Conservation (phyloP, 1,140 invertebrate species). For the Helicorthomorpha holstii region DNA sequence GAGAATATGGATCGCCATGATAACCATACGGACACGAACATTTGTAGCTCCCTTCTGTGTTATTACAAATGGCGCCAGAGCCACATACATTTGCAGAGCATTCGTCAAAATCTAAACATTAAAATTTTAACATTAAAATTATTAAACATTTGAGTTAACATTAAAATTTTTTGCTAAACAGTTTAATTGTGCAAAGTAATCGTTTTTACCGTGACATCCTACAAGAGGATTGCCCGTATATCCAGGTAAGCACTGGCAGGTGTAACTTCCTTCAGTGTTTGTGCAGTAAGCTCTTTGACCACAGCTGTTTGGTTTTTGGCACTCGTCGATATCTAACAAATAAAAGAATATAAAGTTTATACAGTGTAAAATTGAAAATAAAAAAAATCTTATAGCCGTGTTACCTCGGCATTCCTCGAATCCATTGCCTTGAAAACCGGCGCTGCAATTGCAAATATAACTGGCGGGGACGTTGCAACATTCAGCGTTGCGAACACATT, state of each 20-base stretch:
- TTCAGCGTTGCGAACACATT: conserved; percentile 78
- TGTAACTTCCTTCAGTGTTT: conserved; percentile 51
- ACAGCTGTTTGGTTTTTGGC: conserved; percentile 42
- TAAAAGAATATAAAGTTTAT: conserved; percentile 19
- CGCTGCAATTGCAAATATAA: conserved; percentile 82
- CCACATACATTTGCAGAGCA: conserved; percentile 57
- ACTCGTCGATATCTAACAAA: conserved; percentile 45
- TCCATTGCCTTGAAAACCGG: conserved; percentile 74
- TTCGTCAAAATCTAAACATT: conserved; percentile 53
- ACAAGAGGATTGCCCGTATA: conserved; percentile 52
- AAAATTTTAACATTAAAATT: too few relatives aligned
- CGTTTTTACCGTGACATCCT: conserved; percentile 43
- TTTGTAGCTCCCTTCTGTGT: conserved; percentile 53
- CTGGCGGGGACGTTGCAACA: conserved; percentile 87
- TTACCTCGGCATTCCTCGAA: conserved; percentile 59
- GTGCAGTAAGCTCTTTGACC: conserved; percentile 50
- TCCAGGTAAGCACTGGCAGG: conserved; percentile 55
- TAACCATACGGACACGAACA: conserved; percentile 68
- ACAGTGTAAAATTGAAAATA: background rate
- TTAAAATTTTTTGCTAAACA: too few relatives aligned
- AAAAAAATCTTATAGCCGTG: background rate
- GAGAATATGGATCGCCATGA: conserved; percentile 42
- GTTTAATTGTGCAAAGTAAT: too few relatives aligned
- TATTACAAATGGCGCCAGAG: conserved; percentile 53
- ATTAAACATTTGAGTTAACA: too few relatives aligned